Base-by-base conservation (phyloP, 2,797 vertebrate species). In the Mionectes olivaceus region DNA sequence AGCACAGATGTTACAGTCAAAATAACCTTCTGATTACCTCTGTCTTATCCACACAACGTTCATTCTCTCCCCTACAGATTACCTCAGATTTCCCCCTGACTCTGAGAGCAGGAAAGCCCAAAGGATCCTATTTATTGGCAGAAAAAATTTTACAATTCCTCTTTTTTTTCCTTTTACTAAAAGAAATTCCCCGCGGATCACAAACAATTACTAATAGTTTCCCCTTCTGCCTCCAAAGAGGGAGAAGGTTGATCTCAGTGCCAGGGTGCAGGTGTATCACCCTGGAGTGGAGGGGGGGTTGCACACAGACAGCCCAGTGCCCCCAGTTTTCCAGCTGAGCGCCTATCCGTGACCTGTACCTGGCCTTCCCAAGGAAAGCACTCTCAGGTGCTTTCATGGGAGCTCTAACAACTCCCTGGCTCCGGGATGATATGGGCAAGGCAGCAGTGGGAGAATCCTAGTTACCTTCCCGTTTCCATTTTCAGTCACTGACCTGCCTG, bases 171-270 rank as follows among this genome's bases (percentile, higher is more conserved):
- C 30, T 47, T 53, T 69, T 44, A 44, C 76, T 52, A 37, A 57
- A 71, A 50, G 37, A 79, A 43, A 28, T 17, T 32, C 22, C 52
- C 70, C 0, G 1, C 19, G 32, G 18, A 44, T 67, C 22, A 44
- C 1, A 50, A 35, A 24, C 43, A 57, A 13, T 17, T 24, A 11
- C 14, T 4, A n/a, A 28, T 16, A n/a, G 13, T 39, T 50, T 28
- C 5, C 9, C 18, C 18, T 22, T 24, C 47, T 4, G 1, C 12
- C 33, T 47, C 52, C 1, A 1, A 56, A 46, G 53, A n/a, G 14
- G 16, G 19, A 75, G 44, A 27, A 64, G 61, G 32, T 65, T 82
- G 10, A 16, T 32, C 30, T 41, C 50, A 4, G 70, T 17, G 15
- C 30, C 65, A 21, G 35, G 63, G 32, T 44, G 47, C 1, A 15